Conservation (phyloP, 2,797 vertebrate genomes). For the Lycodopsis pacificus region DNA sequence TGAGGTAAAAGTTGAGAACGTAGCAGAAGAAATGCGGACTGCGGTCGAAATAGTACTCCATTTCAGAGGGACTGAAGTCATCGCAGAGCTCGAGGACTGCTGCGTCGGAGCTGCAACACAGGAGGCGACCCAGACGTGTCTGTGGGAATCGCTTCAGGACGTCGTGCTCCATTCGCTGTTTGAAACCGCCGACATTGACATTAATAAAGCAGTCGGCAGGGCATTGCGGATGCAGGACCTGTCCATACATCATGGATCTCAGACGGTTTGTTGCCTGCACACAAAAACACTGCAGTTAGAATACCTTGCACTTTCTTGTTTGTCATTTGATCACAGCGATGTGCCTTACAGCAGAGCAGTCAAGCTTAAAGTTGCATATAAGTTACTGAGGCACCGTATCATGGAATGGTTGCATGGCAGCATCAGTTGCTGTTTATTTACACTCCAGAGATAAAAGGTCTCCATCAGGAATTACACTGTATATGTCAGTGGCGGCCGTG, state of each 20-base stretch:
- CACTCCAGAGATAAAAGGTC: background rate
- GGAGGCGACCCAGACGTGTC: conserved; percentile 91
- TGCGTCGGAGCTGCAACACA: conserved; percentile 89
- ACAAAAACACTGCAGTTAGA: conserved; percentile 39
- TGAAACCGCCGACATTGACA: conserved; percentile 95
- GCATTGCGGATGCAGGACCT: conserved; percentile 86
- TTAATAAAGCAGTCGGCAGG: conserved; percentile 88
- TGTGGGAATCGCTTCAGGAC: conserved; percentile 91
- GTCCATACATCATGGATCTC: conserved; percentile 90
- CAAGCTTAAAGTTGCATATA: conserved; percentile 46
- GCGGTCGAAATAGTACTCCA: conserved; percentile 96
- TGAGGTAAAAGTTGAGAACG: conserved; percentile 95
- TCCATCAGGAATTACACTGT: background rate
- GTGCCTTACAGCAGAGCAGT: conserved; percentile 1
- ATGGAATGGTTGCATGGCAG: background rate
- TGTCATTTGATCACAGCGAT: conserved; percentile 35
- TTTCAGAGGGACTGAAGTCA: conserved; percentile 91
- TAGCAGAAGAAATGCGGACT: conserved; percentile 92
- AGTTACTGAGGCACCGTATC: conserved; percentile 46
- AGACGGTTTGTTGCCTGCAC: conserved; percentile 39
- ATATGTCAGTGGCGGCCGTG: too few species aligned
- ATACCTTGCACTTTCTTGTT: conserved; percentile 16
- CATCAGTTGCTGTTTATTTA: conserved; percentile 2
- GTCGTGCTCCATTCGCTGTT: conserved; percentile 87
- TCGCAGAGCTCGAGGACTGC: conserved; percentile 95